phyloP scores from a whole-genome alignment of 2,888 invertebrate genomes.

The Ganaspis brasiliensis region DNA sequence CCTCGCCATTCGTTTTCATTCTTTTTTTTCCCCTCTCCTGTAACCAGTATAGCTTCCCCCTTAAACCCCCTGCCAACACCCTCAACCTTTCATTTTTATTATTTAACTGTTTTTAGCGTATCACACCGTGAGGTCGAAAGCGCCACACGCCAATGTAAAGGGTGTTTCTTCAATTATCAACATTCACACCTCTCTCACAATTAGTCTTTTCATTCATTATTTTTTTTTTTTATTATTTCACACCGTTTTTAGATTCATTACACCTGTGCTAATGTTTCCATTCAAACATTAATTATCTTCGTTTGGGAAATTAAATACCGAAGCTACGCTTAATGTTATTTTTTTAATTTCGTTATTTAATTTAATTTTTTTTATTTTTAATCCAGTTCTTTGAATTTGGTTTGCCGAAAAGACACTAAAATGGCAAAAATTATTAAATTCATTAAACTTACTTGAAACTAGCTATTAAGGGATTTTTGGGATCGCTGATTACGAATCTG shows the following conservation, averaged over 20 bases:
- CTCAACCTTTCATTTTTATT: conserved; percentile 39
- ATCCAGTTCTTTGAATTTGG: too few relatives aligned
- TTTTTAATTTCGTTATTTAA: too few relatives aligned
- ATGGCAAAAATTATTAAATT: too few relatives aligned
- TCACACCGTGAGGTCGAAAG: conserved; percentile 6
- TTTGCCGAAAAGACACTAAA: too few relatives aligned
- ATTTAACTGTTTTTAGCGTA: conserved; percentile 44
- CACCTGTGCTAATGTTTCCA: neutral
- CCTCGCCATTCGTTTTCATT: conserved; percentile 73
- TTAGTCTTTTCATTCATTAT: conserved; percentile 16
- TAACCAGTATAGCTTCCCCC: neutral
- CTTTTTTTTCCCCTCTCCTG: conserved; percentile 51
- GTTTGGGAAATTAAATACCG: too few relatives aligned
- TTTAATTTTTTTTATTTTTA: too few relatives aligned
- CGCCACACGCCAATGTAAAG: conserved; percentile 41
- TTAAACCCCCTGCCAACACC: conserved; percentile 11
- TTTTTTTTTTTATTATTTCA: conserved; percentile 15
- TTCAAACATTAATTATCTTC: neutral
- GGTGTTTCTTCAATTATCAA: conserved; percentile 40
- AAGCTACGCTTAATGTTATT: too few relatives aligned
- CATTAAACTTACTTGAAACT: too few relatives aligned
- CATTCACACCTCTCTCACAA: conserved; percentile 27
- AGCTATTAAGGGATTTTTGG: too few relatives aligned
- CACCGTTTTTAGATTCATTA: neutral
- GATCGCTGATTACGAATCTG: too few relatives aligned